Base-by-base conservation (phyloP, 2,113 vertebrate species). In the Erpornis zantholeuca region DNA sequence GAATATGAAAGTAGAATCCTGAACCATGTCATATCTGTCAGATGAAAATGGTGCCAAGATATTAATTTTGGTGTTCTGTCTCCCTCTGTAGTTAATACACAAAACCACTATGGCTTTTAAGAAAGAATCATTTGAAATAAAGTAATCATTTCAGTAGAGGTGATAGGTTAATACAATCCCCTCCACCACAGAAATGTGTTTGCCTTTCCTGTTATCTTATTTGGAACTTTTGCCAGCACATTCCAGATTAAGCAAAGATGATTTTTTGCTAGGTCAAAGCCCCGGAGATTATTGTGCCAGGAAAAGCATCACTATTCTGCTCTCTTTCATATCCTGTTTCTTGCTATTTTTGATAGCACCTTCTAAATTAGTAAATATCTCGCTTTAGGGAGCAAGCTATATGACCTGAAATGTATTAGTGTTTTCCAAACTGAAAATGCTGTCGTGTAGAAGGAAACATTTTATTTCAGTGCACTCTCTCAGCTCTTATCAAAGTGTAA, bases 361-460 rank as follows among this genome's bases (percentile, higher is more conserved):
- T 94, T 79, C 53, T 92, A 96, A 91, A 97, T 95, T 72, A 88
- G 40, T 82, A 95, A 95, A 92, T 89, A 94, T 84, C 53, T 95
- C 81, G 75, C 86, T 89, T 94, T 21, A 65, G 84, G 49, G 87
- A 91, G 49, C 65, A 79, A 88, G 49, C n/a, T 84, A 10, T 71
- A 35, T 89, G 81, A 89, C 81, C 81, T 82, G 36, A 69, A 82
- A 85, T 45, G 7, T 61, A 73, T 64, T 79, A 69, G 61, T 45
- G 12, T 91, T 95, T 92, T 87, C 28, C 36, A 87, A 94, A 81
- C 47, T 47, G 69, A 91, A 95, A 92, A 82, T 68, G 40, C 40
- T 61, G 45, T 79, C 81, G 22, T 71, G 50, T 36, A 86, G 33
- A 77, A 86, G 19, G n/a, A 87, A 35, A 64, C 7, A 80, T 77